phyloP scores from a whole-genome alignment of 2,797 vertebrate species.

The Chromobotia macracanthus region DNA sequence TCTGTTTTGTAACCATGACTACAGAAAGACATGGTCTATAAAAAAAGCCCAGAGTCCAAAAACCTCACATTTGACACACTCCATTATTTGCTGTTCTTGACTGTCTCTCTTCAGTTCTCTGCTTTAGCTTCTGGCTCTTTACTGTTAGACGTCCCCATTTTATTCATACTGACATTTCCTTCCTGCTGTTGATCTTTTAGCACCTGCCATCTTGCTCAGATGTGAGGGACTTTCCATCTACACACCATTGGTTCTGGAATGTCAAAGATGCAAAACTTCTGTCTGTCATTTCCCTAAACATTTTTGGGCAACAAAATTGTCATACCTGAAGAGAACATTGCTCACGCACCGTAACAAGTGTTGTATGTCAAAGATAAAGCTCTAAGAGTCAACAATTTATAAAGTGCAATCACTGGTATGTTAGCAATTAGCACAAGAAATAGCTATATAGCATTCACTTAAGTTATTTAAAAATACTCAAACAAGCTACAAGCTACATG shows the following conservation, averaged over 20 bases:
- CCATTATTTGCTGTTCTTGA: constrained; percentile 51
- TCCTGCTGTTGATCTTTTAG: constrained; percentile 32
- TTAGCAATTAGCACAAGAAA: neutral
- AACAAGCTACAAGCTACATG: neutral
- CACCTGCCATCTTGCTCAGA: neutral
- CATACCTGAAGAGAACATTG: neutral
- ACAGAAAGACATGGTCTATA: constrained; percentile 26
- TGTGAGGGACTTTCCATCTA: constrained; percentile 1
- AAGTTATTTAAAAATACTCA: no score
- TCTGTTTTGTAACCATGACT: constrained; percentile 54
- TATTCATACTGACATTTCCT: constrained; percentile 51
- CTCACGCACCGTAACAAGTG: neutral
- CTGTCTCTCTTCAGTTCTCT: constrained; percentile 41
- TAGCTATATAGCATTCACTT: no score
- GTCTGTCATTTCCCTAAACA: neutral
- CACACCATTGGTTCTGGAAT: constrained; percentile 10
- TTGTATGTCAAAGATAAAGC: neutral
- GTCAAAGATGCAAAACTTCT: constrained; percentile 16
- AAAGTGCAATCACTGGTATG: neutral
- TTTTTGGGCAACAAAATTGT: neutral
- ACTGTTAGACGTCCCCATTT: constrained; percentile 50
- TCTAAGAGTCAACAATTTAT: neutral
- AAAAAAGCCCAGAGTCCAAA: constrained; percentile 44
- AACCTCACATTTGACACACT: constrained; percentile 46
- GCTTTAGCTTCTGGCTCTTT: constrained; percentile 43